Conservation (phyloP, 2,113 vertebrate genomes). For the Mungos mungo region DNA sequence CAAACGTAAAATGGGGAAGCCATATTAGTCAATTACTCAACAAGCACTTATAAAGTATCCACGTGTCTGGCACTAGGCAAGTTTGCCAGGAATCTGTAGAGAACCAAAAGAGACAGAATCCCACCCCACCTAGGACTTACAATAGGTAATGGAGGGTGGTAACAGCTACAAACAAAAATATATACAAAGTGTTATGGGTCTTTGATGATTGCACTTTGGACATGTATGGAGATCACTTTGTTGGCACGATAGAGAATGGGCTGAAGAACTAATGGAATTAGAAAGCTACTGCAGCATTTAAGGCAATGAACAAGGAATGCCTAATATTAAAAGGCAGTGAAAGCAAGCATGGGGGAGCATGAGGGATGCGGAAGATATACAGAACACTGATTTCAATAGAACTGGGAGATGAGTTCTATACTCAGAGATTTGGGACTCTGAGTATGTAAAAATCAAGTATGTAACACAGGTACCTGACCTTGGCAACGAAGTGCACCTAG, state of each 20-base stretch:
- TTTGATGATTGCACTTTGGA: neutral
- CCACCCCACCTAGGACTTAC: neutral
- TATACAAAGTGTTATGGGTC: neutral
- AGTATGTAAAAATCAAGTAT: neutral
- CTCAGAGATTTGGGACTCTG: neutral
- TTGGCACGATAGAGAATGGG: neutral
- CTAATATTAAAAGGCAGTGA: neutral
- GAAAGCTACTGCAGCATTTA: neutral
- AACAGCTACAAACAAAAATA: neutral
- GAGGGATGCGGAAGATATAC: neutral
- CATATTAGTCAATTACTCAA: neutral
- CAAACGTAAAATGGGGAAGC: neutral
- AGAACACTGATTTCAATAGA: neutral
- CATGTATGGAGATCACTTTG: neutral
- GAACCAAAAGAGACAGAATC: neutral
- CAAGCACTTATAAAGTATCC: neutral
- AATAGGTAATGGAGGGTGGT: neutral
- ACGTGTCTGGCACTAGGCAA: neutral
- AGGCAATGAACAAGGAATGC: neutral
- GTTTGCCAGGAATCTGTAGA: neutral
- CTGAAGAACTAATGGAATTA: neutral
- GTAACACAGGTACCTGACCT: neutral
- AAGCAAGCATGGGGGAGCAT: neutral
- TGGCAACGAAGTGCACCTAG: neutral
- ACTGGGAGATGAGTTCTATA: neutral